These are phyloP conservation scores for Pseudochirops cupreus DNA, from an alignment of 2,797 vertebrate genomes.

Conservation along the genomic window DNA sequence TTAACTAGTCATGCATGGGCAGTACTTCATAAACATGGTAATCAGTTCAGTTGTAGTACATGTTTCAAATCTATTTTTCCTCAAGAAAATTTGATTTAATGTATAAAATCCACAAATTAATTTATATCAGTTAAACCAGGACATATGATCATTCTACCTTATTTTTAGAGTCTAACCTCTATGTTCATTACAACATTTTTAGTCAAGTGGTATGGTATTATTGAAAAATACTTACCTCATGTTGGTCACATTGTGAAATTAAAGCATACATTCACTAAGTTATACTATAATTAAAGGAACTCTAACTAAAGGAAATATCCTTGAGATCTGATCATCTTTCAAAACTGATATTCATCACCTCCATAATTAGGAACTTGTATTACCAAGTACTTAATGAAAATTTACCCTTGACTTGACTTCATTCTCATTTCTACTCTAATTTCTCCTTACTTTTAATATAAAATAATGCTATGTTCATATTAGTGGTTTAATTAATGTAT, in stretches of 20 bases:
- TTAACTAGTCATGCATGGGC: not conserved
- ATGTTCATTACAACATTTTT: not conserved
- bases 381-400: not conserved
- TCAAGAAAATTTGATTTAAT: not conserved
- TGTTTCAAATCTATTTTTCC: not conserved
- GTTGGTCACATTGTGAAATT: not conserved
- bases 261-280: not conserved
- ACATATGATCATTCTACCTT: not conserved
- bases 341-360: not conserved
- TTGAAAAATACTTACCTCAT: not conserved
- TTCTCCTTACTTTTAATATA: not conserved
- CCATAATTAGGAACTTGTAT: not conserved
- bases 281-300: not conserved
- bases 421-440: not conserved
- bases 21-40: not conserved
- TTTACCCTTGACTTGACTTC: not conserved
- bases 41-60: not conserved
- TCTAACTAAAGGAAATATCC: not conserved
- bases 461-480: not conserved
- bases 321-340: not conserved
- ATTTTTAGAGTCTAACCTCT: not conserved
- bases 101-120: not conserved
- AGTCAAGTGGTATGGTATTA: not conserved
- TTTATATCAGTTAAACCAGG: not conserved
- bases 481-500: not conserved